These are phyloP conservation scores for Chrysina gloriosa DNA, from an alignment of 2,888 invertebrate genomes.

Conservation along the genomic window DNA sequence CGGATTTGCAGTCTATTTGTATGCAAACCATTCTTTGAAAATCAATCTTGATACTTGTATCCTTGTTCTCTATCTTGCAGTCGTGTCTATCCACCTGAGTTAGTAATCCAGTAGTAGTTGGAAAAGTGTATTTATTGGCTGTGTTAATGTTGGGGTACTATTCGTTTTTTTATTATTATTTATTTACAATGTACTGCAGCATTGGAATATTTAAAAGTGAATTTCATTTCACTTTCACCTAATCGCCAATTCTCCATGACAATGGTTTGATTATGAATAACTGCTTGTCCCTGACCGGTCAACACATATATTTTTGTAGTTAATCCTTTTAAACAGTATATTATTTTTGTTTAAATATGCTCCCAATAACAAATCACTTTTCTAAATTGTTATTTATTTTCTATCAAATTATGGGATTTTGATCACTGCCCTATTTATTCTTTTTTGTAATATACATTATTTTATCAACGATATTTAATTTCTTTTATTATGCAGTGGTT, in stretches of 20 bases:
- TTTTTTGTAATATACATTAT: slow-evolving; percentile 47
- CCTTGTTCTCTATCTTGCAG: slow-evolving; percentile 40
- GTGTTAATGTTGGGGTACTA: slow-evolving; percentile 47
- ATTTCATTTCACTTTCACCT: slow-evolving; percentile 19
- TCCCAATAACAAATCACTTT: slow-evolving; percentile 44
- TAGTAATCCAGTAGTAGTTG: slow-evolving; percentile 39
- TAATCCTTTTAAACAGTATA: slow-evolving; percentile 40
- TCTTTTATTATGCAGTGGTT: slow-evolving; percentile 45
- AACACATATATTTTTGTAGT: slow-evolving; percentile 43
- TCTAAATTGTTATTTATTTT: slow-evolving; percentile 40
- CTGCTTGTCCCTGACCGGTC: slow-evolving; percentile 52
- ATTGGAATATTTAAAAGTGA: slow-evolving; percentile 27
- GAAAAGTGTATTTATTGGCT: slow-evolving; percentile 56
- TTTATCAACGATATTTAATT: slow-evolving; percentile 45
- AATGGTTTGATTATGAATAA: slow-evolving; percentile 56
- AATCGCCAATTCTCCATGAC: slow-evolving; percentile 27
- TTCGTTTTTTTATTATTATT: slow-evolving; percentile 32
- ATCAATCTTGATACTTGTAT: slow-evolving; percentile 31
- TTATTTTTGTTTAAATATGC: slow-evolving; percentile 44
- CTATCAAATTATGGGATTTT: slow-evolving; percentile 38
- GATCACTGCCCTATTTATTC: slow-evolving; percentile 47
- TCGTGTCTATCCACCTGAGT: slow-evolving; percentile 38
- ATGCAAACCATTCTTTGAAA: slow-evolving; percentile 48
- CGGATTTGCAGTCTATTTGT: slow-evolving; percentile 49
- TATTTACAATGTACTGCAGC: slow-evolving; percentile 30